These are phyloP conservation scores for Stigmatopora argus DNA, from an alignment of 2,113 vertebrate species.

Conservation along the genomic window DNA sequence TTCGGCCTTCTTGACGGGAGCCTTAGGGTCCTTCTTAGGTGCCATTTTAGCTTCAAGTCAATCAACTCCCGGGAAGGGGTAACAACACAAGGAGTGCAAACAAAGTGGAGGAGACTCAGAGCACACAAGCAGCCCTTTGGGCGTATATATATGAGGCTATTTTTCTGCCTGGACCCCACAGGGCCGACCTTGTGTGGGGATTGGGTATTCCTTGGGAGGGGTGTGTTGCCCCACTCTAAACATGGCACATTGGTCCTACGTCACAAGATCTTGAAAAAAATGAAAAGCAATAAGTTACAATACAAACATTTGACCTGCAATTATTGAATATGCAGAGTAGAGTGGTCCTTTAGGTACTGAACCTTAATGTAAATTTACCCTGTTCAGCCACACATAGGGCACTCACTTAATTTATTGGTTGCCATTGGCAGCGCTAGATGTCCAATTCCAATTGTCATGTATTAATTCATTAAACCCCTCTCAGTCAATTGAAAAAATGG, in stretches of 20 bases:
- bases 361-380: no score
- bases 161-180: conserved; percentile 58
- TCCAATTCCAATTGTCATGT: no score
- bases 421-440: no score
- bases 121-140: conserved; percentile 47
- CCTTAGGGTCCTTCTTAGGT: conserved; percentile 76
- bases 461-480: no score
- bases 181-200: conserved; percentile 37
- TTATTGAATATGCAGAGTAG: not conserved
- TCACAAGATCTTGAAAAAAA: conserved; percentile 18
- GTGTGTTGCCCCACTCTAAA: conserved; percentile 54
- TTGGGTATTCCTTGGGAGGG: conserved; percentile 58
- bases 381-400: no score
- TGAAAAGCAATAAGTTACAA: conserved; percentile 35
- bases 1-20: conserved; percentile 68
- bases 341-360: not conserved
- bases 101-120: conserved; percentile 68
- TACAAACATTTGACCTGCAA: no score
- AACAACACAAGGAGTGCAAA: conserved; percentile 61
- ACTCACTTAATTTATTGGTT: no score
- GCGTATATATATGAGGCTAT: conserved; percentile 72
- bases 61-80: conserved; percentile 55
- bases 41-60: conserved; percentile 62
- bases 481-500: no score
- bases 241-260: conserved; percentile 54